These are phyloP conservation scores for Gymnothorax javanicus DNA, from an alignment of 2,797 vertebrate genomes.

Conservation along the genomic window DNA sequence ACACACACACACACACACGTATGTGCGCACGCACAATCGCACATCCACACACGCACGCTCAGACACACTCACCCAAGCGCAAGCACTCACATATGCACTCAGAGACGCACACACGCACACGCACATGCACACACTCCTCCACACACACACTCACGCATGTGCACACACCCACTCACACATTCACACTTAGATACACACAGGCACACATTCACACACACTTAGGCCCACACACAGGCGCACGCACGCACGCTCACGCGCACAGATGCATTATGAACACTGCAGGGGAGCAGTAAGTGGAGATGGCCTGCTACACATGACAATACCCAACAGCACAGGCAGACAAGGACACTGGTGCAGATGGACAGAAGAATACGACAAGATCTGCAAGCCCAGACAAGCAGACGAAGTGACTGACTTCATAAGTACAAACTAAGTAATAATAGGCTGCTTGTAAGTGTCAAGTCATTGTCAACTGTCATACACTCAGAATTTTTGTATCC, in stretches of 20 bases:
- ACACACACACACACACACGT: background rate
- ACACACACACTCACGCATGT: background rate
- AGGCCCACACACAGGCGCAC: too few relatives aligned
- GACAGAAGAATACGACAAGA: background rate
- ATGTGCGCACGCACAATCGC: too few relatives aligned
- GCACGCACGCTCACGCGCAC: too few relatives aligned
- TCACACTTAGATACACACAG: too few relatives aligned
- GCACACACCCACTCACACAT: too few relatives aligned
- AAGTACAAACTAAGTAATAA: background rate
- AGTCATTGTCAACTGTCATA: background rate
- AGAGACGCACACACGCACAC: too few relatives aligned
- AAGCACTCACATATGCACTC: too few relatives aligned
- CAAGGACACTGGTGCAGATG: background rate
- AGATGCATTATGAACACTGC: background rate
- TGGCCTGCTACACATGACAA: background rate
- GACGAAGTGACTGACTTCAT: background rate
- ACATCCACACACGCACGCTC: too few relatives aligned
- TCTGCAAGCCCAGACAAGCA: background rate
- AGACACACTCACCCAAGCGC: background rate
- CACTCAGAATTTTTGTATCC: background rate
- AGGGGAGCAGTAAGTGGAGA: background rate
- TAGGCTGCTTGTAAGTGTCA: background rate
- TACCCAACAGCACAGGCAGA: background rate
- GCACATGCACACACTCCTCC: too few relatives aligned
- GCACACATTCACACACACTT: too few relatives aligned